Base-by-base conservation (phyloP, 2,888 invertebrate genomes). In the Tinea semifulvella region DNA sequence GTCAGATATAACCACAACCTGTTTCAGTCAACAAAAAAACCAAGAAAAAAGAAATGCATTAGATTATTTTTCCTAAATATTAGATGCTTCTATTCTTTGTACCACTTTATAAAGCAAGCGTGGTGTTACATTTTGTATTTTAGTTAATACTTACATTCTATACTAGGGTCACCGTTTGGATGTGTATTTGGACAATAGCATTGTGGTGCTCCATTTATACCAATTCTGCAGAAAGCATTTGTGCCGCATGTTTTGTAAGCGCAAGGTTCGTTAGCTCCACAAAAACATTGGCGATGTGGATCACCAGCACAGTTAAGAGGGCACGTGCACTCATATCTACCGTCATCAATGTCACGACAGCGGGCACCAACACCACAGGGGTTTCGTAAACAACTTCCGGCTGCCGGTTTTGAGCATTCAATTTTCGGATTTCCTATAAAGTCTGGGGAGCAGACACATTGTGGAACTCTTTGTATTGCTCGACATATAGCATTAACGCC, bases 401-500 rank as follows among this genome's bases (percentile, higher is more conserved):
- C 85, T 20, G 86, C 85, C 58, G 88, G 70, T 60, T 88, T 85
- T 1, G 85, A 83, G 58, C 96, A 96, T 51, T 89, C 86, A 3
- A 88, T 79, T 48, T 89, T 83, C 2, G 94, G 91, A 70, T 95
- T 91, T 13, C 95, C 95, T 36, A 90, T 74, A 56, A 89, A 92
- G 55, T 89, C 88, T 17, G 86, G 82, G 10, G 93, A 91, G 55
- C 96, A 96, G 50, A 89, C 89, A 65, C 96, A 96, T 55, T 92
- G 89, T 0, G 94, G 89, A 52, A 82, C 81, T 61, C 91, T 84
- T 55, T 90, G 87, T 13, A 89, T 81, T 7, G 93, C 89, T 28
- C 91, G 86, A 58, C 95, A 94, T 55, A 94, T 91, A 0, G 94
- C 92, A 65, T 94, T 94, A 20, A 85, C 70, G 10, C 94, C 95